Evolutionary conservation across 2,113 vertebrate genomes (phyloP).

Genomic region (Nothobranchius kuhntae): DNA sequence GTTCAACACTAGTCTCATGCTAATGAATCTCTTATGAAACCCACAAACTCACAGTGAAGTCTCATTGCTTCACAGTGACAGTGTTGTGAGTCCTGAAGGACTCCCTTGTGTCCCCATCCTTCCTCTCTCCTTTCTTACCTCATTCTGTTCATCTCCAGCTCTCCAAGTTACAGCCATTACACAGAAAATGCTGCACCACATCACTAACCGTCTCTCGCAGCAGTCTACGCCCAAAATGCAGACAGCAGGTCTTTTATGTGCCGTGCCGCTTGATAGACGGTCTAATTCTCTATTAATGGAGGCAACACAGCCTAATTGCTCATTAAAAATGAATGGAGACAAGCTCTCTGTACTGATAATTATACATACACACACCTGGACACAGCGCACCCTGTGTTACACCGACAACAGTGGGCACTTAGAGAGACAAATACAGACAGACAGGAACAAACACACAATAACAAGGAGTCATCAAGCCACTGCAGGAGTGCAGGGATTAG

Average conservation of each 20-base stretch:
- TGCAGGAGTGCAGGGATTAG: constrained; percentile 9
- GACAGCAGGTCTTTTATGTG: constrained; percentile 61
- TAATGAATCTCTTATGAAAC: constrained; percentile 74
- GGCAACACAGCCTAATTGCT: constrained; percentile 65
- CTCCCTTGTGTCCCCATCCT: constrained; percentile 51
- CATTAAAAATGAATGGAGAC: constrained; percentile 79
- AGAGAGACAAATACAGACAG: constrained; percentile 27
- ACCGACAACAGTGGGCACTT: constrained; percentile 45
- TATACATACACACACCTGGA: constrained; percentile 65
- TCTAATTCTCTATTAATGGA: constrained; percentile 78
- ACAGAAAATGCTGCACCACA: constrained; percentile 47
- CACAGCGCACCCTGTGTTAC: constrained; percentile 26
- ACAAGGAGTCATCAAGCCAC: constrained; percentile 31
- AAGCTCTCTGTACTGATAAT: constrained; percentile 71
- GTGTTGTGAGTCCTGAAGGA: constrained; percentile 59
- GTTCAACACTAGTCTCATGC: constrained; percentile 57
- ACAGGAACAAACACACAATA: constrained; percentile 23
- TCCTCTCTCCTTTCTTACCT: constrained; percentile 15
- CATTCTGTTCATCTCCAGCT: constrained; percentile 50
- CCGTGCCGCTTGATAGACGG: constrained; percentile 59
- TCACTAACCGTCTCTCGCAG: constrained; percentile 57
- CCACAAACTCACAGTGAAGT: constrained; percentile 59
- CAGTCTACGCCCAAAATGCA: constrained; percentile 46
- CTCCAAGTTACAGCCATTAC: constrained; percentile 53
- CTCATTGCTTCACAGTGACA: constrained; percentile 67